A percentile compares a stretch with the other conserved stretches of the same genome.
Evolutionary conservation across 37 sponge, comb jelly and placozoan genomes (phyloP).

Genomic region (Spongia lamella): DNA sequence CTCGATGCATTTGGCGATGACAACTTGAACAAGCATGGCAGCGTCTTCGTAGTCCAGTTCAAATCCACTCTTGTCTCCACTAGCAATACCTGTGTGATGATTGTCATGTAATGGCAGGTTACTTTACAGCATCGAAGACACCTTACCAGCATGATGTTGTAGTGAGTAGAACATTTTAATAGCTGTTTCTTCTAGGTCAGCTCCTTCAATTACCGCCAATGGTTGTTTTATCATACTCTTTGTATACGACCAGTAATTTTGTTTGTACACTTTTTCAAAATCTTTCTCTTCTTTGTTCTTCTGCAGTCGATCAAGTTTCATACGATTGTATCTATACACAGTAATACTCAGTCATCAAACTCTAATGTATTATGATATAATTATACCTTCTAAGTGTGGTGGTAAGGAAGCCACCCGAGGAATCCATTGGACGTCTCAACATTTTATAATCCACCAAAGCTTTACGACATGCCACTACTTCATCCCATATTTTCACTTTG

Average conservation of each 20-base stretch:
- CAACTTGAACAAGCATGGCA: slow-evolving; percentile 79
- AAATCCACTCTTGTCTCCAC: slow-evolving; percentile 62
- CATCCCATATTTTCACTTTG: slow-evolving; percentile 67
- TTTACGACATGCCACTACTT: slow-evolving; percentile 65
- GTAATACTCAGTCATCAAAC: not conserved
- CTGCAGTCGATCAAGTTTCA: slow-evolving; percentile 65
- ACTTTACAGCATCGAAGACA: not conserved
- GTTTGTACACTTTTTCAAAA: slow-evolving; percentile 93
- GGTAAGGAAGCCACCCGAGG: slow-evolving; percentile 81
- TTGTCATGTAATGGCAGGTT: not conserved
- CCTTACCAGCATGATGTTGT: slow-evolving; percentile 71
- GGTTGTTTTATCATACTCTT: slow-evolving; percentile 85
- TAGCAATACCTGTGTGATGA: slow-evolving; percentile 57
- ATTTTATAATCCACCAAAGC: slow-evolving; percentile 84
- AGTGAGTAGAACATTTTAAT: slow-evolving; percentile 84
- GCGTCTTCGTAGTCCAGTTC: slow-evolving; percentile 69
- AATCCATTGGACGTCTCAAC: slow-evolving; percentile 79
- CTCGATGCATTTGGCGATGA: slow-evolving; percentile 88
- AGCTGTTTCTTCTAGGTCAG: slow-evolving; percentile 71
- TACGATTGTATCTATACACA: slow-evolving; percentile 55
- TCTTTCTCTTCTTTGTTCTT: slow-evolving; percentile 71
- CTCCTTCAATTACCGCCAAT: slow-evolving; percentile 72
- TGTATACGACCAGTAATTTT: slow-evolving; percentile 90
- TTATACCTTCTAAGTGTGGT: slow-evolving; percentile 80
- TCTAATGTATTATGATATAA: not conserved